Conservation (phyloP, 2,113 vertebrate species). For the Stigmatopora argus region DNA sequence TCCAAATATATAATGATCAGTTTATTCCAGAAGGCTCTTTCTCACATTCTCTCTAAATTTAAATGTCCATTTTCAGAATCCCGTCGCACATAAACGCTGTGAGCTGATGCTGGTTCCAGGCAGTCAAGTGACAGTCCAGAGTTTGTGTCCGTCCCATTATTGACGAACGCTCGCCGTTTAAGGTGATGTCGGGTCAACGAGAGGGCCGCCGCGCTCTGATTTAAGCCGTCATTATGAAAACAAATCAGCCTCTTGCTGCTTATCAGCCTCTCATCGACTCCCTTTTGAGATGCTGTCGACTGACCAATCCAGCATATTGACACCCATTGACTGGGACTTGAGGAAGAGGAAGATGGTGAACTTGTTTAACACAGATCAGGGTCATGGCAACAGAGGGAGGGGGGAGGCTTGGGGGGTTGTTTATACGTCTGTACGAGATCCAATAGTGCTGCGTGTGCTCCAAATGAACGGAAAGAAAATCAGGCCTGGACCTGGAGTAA, state of each 20-base stretch:
- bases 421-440: constrained; percentile 29
- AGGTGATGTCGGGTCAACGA: constrained; percentile 51
- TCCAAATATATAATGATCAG: no score
- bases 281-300: constrained; percentile 52
- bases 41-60: no score
- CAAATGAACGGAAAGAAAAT: constrained; percentile 58
- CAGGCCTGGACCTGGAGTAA: constrained; percentile 44
- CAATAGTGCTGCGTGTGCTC: constrained; percentile 48
- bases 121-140: neutral
- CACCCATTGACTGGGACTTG: constrained; percentile 68
- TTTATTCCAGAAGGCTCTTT: no score
- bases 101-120: neutral
- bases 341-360: constrained; percentile 67
- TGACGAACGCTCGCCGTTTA: constrained; percentile 54
- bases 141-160: constrained; percentile 38
- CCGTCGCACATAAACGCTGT: neutral
- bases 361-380: constrained; percentile 64
- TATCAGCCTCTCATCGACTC: constrained; percentile 71
- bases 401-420: constrained; percentile 29
- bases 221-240: constrained; percentile 77
- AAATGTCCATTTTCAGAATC: neutral
- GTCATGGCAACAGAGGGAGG: constrained; percentile 53
- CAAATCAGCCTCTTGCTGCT: constrained; percentile 68
- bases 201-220: constrained; percentile 36
- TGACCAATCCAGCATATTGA: constrained; percentile 64